Evolutionary conservation across 2,113 vertebrate genomes (phyloP), one percentile per base, ranked within the genome.

Genomic region (Urocynchramus pylzowi): DNA sequence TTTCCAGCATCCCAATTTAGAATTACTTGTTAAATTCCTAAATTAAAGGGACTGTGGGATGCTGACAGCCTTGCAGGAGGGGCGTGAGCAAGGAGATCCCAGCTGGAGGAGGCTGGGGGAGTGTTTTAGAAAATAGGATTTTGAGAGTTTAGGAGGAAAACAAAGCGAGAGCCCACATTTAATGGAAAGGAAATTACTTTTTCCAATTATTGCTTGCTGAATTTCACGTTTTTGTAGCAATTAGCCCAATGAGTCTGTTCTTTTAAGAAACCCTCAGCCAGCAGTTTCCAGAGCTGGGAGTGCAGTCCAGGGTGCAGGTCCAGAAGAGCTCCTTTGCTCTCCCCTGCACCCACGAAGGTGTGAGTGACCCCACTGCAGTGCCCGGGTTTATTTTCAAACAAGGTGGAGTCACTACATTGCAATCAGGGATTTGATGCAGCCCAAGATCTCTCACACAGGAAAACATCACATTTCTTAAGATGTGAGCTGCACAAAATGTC

Each of bases 21-120:
- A 95, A 83, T 92, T 74, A 28, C 80, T 87, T 30, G 71, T 91
- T 79, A 95, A 95, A 96, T 50, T 93, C 61, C 86, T 75, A 84
- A 53, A 95, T 89, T 83, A 76, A 88, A 94, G 68, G 69, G 44
- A 16, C 69, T 21, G 78, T 77, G 57, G 73, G 63, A 61, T 2
- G 9, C 90, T 87, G 84, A 82, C 64, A 76, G 60, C 56, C 42
- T 60, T 57, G 80, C 42, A 68, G 93, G 74, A 94, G 67, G 56
- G 59, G 52, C 39, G 6, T 35, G 30, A 86, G 44, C 73, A 56
- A 42, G 37, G 41, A 85, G 67, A 91, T 6, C 24, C 37, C 80
- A 65, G 6, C 39, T 1, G 1, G 11, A 23, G 35, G 56, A 73
- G 35, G 47, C 12, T 79, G 52, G 16, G 9, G 28, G 22, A 64